Evolutionary conservation across 2,113 vertebrate genomes (phyloP).

Genomic region (Boulengerochromis microlepis): DNA sequence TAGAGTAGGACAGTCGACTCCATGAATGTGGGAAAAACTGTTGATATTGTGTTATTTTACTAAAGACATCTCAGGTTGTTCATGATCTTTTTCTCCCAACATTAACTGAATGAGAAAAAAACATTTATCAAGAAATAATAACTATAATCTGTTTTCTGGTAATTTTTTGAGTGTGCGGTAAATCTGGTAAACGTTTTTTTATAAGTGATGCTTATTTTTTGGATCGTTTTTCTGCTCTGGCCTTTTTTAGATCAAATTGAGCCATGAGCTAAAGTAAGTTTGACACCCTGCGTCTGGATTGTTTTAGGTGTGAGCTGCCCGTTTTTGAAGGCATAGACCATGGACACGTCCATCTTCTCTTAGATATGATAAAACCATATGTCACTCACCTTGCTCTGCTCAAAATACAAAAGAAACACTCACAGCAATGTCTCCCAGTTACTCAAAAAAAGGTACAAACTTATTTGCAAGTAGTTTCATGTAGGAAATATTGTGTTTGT

Average conservation of each 20-base stretch:
- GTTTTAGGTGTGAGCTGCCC: not conserved
- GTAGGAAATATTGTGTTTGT: not conserved
- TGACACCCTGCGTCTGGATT: not conserved
- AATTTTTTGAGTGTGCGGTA: not conserved
- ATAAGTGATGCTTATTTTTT: not conserved
- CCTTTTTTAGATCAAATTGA: not conserved
- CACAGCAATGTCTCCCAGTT: not conserved
- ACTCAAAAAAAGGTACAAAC: not conserved
- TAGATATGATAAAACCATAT: not conserved
- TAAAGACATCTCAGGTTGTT: not conserved
- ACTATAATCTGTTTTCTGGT: not conserved
- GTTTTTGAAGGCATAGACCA: not conserved
- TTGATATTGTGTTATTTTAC: not conserved
- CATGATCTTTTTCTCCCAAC: not conserved
- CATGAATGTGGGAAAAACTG: not conserved
- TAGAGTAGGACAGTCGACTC: not conserved
- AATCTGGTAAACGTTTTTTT: not conserved
- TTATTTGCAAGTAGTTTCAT: not conserved
- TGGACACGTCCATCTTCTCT: not conserved
- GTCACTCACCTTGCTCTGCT: not conserved
- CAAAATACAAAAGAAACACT: not conserved
- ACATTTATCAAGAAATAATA: not conserved
- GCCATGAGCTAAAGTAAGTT: not conserved
- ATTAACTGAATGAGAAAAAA: not conserved
- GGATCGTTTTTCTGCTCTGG: fast-evolving